Evolutionary conservation across 2,113 vertebrate species (phyloP).

Genomic region (Ranitomeya imitator): DNA sequence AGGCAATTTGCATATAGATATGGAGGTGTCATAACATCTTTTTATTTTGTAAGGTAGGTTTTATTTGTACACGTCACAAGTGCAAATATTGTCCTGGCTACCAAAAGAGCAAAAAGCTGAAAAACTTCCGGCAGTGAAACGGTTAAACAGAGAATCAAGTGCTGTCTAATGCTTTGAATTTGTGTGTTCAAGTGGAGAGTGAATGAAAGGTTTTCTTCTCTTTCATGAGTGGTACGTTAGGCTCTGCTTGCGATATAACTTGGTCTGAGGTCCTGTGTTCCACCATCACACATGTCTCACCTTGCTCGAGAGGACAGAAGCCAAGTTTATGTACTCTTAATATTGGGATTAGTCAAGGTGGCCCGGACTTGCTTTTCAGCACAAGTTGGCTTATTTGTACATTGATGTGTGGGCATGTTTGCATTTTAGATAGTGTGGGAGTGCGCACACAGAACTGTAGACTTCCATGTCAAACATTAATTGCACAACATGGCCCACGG

Average conservation of each 20-base stretch:
- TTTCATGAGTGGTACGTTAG: neutral
- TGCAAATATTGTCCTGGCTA: too few relatives aligned
- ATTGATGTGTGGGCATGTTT: neutral
- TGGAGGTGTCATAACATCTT: too few relatives aligned
- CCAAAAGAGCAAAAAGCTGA: too few relatives aligned
- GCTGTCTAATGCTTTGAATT: too few relatives aligned
- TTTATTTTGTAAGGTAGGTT: too few relatives aligned
- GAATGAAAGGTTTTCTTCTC: too few relatives aligned
- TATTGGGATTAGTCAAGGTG: slow-evolving; percentile 18
- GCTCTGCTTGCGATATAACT: neutral
- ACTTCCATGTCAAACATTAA: slow-evolving; percentile 14
- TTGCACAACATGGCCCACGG: neutral
- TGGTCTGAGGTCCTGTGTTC: neutral
- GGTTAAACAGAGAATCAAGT: too few relatives aligned
- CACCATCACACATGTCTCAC: slow-evolving; percentile 20
- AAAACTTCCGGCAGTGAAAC: too few relatives aligned
- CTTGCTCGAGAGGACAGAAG: neutral
- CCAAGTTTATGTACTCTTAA: slow-evolving; percentile 18
- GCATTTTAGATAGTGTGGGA: slow-evolving; percentile 29
- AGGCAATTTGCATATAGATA: too few relatives aligned
- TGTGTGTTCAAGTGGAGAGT: too few relatives aligned
- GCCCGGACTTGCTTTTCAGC: slow-evolving; percentile 18
- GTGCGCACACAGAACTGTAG: slow-evolving; percentile 20
- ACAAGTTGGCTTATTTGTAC: slow-evolving; percentile 16
- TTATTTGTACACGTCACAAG: too few relatives aligned